phyloP scores from a whole-genome alignment of 2,888 invertebrate species.

The Drosophila paranaensis region DNA sequence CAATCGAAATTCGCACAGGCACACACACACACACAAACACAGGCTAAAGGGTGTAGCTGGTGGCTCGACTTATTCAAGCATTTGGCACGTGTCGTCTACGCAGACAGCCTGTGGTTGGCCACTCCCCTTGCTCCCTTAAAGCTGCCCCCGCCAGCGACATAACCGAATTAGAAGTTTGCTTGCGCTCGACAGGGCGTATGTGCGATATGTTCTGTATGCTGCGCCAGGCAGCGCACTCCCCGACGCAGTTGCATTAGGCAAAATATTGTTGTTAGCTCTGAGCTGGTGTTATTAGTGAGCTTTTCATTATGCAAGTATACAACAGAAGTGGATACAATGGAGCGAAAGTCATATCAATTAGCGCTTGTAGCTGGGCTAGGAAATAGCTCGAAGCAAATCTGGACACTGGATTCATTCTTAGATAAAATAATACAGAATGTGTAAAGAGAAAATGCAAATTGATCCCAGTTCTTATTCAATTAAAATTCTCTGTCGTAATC shows the following conservation, averaged over 20 bases:
- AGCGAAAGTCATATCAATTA: not conserved
- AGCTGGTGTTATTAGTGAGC: not conserved
- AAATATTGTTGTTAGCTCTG: constrained; percentile 9
- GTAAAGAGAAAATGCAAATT: not conserved
- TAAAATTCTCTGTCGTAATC: not conserved
- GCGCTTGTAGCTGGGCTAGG: not conserved
- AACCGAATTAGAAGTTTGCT: constrained; percentile 55
- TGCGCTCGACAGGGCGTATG: constrained; percentile 56
- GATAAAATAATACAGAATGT: not conserved
- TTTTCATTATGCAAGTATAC: constrained; percentile 9
- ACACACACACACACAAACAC: not conserved
- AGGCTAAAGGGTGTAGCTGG: not conserved
- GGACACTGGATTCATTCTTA: not conserved
- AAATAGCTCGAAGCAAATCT: not conserved
- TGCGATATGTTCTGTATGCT: constrained; percentile 27
- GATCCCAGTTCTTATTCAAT: not conserved
- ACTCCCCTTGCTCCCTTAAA: not conserved
- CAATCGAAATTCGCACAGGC: constrained; percentile 24
- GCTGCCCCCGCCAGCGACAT: constrained; percentile 11
- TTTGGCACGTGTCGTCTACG: constrained; percentile 31
- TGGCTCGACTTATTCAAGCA: constrained; percentile 12
- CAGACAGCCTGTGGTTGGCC: not conserved
- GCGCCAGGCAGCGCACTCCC: not conserved
- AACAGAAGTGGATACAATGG: not conserved
- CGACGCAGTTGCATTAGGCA: constrained; percentile 9